Evolutionary conservation across 2,888 invertebrate species (phyloP).

Genomic region (Drosophila fulvimacula): DNA sequence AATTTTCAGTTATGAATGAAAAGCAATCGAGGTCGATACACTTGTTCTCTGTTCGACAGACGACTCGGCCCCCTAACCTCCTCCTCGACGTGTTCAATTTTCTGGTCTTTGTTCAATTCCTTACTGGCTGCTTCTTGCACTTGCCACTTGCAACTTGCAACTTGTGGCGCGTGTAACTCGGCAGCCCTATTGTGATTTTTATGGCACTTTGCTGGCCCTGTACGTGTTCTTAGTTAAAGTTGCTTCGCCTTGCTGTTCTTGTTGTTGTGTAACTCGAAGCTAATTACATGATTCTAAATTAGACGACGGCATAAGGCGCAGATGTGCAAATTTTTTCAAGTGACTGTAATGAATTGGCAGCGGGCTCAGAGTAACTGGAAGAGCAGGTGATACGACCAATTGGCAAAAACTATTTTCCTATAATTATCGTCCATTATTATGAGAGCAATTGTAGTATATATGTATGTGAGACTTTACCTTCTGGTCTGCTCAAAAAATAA

Average conservation of each 20-base stretch:
- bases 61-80: background rate
- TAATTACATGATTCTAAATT: slow-evolving; percentile 65
- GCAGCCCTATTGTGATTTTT: slow-evolving; percentile 73
- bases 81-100: background rate
- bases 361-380: background rate
- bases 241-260: slow-evolving; percentile 32
- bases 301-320: slow-evolving; percentile 59
- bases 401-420: background rate
- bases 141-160: slow-evolving; percentile 34
- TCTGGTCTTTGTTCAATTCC: slow-evolving; percentile 32
- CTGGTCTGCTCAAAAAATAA: background rate
- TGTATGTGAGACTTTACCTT: background rate
- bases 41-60: slow-evolving; percentile 40
- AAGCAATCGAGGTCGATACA: slow-evolving; percentile 72
- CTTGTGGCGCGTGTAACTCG: slow-evolving; percentile 65
- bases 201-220: slow-evolving; percentile 56
- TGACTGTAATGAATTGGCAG: slow-evolving; percentile 25
- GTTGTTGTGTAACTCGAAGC: slow-evolving; percentile 61
- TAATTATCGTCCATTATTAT: background rate
- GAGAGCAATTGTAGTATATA: background rate
- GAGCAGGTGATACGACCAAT: slow-evolving; percentile 52
- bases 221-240: slow-evolving; percentile 66
- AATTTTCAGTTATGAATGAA: slow-evolving; percentile 49
- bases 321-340: slow-evolving; percentile 66
- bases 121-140: slow-evolving; percentile 37